Conservation (phyloP, 2,888 invertebrate species). For the Sarcophaga subvicina region DNA sequence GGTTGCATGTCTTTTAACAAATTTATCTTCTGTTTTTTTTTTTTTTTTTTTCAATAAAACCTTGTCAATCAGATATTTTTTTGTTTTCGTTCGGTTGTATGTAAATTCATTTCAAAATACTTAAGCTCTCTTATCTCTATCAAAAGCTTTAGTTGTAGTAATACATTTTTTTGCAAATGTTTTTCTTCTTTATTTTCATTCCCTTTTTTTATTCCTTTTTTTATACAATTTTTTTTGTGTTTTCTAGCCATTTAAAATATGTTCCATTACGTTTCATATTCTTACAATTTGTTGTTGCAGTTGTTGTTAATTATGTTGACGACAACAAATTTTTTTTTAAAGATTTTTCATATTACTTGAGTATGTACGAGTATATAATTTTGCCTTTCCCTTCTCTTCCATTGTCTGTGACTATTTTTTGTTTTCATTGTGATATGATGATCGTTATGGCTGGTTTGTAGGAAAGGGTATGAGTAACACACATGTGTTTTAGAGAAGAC, state of each 20-base stretch:
- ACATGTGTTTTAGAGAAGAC: constrained; percentile 16
- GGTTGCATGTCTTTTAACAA: constrained; percentile 55
- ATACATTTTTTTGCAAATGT: constrained; percentile 29
- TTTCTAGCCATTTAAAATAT: not conserved
- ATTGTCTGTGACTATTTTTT: constrained; percentile 23
- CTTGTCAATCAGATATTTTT: constrained; percentile 62
- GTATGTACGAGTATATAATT: not conserved
- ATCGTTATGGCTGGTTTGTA: not conserved
- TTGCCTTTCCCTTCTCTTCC: not conserved
- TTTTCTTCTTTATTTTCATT: constrained; percentile 5
- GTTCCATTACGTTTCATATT: constrained; percentile 2
- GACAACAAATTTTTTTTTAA: constrained; percentile 20
- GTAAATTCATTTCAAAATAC: not conserved
- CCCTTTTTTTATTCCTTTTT: not conserved
- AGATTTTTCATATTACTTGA: constrained; percentile 40
- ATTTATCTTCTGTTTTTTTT: constrained; percentile 5
- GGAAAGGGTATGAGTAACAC: not conserved
- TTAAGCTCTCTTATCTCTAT: constrained; percentile 27
- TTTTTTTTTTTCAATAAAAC: constrained; percentile 27
- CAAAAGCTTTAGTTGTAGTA: constrained; percentile 33
- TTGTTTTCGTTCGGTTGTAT: constrained; percentile 17
- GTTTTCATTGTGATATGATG: not conserved
- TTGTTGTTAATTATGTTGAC: constrained; percentile 1
- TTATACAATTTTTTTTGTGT: not conserved
- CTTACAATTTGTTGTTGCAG: constrained; percentile 31